phyloP scores from a whole-genome alignment of 2,113 vertebrate species.

The Piliocolobus tephrosceles region DNA sequence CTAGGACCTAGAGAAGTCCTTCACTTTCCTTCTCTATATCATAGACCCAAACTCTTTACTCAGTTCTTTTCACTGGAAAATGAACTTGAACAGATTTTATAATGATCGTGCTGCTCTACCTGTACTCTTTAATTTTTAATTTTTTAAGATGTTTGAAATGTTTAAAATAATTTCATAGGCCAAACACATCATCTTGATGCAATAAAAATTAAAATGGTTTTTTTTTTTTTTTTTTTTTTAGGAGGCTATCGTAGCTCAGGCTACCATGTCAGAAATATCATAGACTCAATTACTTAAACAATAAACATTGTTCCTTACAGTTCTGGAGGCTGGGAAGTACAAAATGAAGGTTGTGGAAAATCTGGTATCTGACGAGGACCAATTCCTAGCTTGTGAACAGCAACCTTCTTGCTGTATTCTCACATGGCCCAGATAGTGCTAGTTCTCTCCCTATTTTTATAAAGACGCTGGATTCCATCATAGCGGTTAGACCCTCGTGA shows the following conservation, averaged over 20 bases:
- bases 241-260: neutral
- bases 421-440: neutral
- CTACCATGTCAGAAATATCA: neutral
- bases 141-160: neutral
- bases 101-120: neutral
- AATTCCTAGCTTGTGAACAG: neutral
- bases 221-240: neutral
- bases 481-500: neutral
- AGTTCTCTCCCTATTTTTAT: neutral
- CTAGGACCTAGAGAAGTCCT: neutral
- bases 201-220: neutral
- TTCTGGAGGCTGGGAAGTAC: neutral
- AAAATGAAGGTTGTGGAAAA: neutral
- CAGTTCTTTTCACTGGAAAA: neutral
- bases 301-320: neutral
- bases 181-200: neutral
- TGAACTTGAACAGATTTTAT: neutral
- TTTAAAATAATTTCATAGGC: slow-evolving; percentile 1
- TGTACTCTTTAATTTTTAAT: neutral
- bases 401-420: neutral
- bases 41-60: neutral
- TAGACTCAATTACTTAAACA: neutral
- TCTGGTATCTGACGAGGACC: neutral
- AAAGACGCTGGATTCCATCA: neutral
- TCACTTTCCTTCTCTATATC: neutral